phyloP scores from a whole-genome alignment of 2,888 invertebrate species.

The Polyploca ridens region DNA sequence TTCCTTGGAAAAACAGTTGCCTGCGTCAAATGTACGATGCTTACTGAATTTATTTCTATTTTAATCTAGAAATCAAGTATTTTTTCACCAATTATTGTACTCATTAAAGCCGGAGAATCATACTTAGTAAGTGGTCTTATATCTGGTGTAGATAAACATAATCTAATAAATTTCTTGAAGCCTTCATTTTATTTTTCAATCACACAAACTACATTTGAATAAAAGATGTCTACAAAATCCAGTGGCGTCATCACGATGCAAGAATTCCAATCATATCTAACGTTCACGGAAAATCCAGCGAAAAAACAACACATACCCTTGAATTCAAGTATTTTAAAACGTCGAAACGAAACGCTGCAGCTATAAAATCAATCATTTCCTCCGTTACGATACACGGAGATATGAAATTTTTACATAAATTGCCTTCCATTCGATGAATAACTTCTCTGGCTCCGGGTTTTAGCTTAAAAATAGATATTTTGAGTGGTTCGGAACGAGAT shows the following conservation, averaged over 20 bases:
- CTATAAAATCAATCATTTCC: slow-evolving; percentile 82
- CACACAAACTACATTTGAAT: neutral
- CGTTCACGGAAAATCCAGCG: neutral
- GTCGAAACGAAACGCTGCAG: slow-evolving; percentile 64
- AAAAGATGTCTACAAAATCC: neutral
- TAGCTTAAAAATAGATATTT: slow-evolving; percentile 81
- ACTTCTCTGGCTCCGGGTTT: slow-evolving; percentile 51
- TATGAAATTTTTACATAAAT: slow-evolving; percentile 73
- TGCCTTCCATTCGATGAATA: slow-evolving; percentile 41
- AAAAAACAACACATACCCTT: slow-evolving; percentile 31
- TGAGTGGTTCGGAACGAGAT: slow-evolving; percentile 73
- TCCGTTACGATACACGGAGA: slow-evolving; percentile 66
- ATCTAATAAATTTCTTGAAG: too few species aligned
- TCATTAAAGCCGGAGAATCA: too few species aligned
- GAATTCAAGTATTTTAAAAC: slow-evolving; percentile 66
- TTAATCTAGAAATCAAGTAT: too few species aligned
- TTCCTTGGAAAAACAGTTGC: slow-evolving; percentile 6
- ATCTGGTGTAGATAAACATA: too few species aligned
- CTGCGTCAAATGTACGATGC: neutral
- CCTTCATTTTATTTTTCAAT: too few species aligned
- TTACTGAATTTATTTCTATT: too few species aligned
- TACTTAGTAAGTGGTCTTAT: too few species aligned
- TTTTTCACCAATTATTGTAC: too few species aligned
- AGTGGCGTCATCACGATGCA: slow-evolving; percentile 3
- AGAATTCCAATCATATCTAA: slow-evolving; percentile 5